Percentiles rank a stretch among this genome's conserved stretches.
These are phyloP conservation scores for Baccha elongata DNA, from an alignment of 2,888 invertebrate genomes.

Conservation along the genomic window DNA sequence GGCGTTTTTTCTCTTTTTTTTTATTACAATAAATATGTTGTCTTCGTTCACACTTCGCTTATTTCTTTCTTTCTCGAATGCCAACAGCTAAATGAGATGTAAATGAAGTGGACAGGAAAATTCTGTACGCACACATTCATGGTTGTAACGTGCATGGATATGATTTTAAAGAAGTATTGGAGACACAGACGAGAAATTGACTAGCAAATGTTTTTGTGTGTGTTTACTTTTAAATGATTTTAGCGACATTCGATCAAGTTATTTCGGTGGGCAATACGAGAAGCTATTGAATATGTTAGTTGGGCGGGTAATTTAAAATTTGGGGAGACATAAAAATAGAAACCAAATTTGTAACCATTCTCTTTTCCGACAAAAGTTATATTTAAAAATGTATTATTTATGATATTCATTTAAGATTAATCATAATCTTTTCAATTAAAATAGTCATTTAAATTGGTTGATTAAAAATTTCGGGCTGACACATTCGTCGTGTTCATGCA, in stretches of 20 bases:
- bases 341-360: too few species aligned
- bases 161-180: conserved; percentile 8
- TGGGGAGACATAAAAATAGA: background rate
- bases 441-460: too few species aligned
- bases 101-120: conserved; percentile 74
- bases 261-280: conserved; percentile 43
- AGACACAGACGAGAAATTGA: conserved; percentile 19
- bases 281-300: conserved; percentile 20
- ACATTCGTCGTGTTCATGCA: too few species aligned
- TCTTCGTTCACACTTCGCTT: conserved; percentile 71
- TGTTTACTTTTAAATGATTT: conserved; percentile 8
- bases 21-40: conserved; percentile 72
- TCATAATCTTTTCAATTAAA: too few species aligned
- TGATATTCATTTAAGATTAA: too few species aligned
- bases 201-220: conserved; percentile 38
- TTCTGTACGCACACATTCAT: conserved; percentile 59
- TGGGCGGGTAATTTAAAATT: conserved; percentile 60
- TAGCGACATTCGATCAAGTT: conserved; percentile 14
- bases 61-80: conserved; percentile 75
- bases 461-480: too few species aligned
- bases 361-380: too few species aligned
- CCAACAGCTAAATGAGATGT: conserved; percentile 76
- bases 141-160: conserved; percentile 37
- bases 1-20: conserved; percentile 57
- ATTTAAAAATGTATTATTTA: too few species aligned